Base-by-base conservation (phyloP, 2,797 vertebrate species). In the Dicrostonyx torquatus region DNA sequence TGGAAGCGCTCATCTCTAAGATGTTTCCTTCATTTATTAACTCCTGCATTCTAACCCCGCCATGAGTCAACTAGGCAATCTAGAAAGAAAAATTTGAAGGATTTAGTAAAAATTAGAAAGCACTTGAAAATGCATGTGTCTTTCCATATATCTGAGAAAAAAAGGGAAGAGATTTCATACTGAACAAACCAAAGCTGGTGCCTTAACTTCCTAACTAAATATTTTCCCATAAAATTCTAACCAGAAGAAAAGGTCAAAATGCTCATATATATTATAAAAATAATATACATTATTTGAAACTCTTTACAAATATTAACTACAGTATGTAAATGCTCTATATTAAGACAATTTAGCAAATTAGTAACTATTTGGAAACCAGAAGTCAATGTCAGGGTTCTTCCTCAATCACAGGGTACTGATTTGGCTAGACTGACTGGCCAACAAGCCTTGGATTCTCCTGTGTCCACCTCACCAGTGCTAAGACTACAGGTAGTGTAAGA, bases 81-180 rank as follows among this genome's bases (percentile, higher is more conserved):
- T 82, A 86, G 62, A 78, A 89, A 80, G 40, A 79, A 92, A 94
- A 92, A 75, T 4, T 62, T 86, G 91, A 72, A 66, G 11, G 15
- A 55, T 48, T 94, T 90, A 86, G 73, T 91, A 95, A 97, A 94
- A 90, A 68, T 83, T 77, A 79, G 91, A 93, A 86, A 37, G 83
- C 62, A 37, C 70, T 93, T 88, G 73, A 48, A 94, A 87, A 94
- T 93, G 88, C 95, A 89, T 37, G 60, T 62, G 75, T 89, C 79
- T 96, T 96, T 78, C 75, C 79, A 96, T 34, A 94, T 3, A 95
- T 29, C 70, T 94, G 77, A 68, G 14, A 6, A 78, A 89, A 90
- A 86, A 66, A 37, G 55, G 95, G 96, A 79, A 43, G 87, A 85
- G 22, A 29, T 89, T 96, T 96, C 37, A 80, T 68, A 91, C 53